Evolutionary conservation across 2,888 invertebrate genomes (phyloP).

Genomic region (Pomacea canaliculata): DNA sequence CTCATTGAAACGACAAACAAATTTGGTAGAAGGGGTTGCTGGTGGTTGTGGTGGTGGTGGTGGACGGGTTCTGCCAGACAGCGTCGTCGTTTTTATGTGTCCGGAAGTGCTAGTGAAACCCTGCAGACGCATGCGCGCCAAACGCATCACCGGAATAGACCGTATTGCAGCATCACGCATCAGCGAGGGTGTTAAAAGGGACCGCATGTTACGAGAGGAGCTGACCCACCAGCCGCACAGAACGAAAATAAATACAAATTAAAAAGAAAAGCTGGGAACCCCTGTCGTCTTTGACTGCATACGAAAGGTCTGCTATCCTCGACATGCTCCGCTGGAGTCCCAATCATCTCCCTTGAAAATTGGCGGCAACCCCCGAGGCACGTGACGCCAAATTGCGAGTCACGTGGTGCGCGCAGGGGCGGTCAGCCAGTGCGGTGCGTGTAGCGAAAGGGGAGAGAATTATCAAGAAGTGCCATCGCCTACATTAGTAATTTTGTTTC

Average conservation of each 20-base stretch:
- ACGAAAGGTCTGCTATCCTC: background rate
- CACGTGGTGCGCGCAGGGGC: constrained; percentile 11
- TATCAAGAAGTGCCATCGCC: constrained; percentile 1
- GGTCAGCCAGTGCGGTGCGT: constrained; percentile 9
- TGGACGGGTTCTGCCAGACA: too few relatives aligned
- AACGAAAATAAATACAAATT: too few relatives aligned
- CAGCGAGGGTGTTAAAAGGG: too few relatives aligned
- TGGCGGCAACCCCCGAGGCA: constrained; percentile 17
- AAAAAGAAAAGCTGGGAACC: background rate
- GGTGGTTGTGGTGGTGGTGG: too few relatives aligned
- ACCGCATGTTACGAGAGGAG: too few relatives aligned
- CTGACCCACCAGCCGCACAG: too few relatives aligned
- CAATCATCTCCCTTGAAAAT: constrained; percentile 22
- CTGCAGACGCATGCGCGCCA: background rate
- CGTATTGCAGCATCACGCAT: too few relatives aligned
- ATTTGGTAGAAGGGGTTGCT: too few relatives aligned
- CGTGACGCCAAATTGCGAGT: constrained; percentile 18
- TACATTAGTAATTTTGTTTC: background rate
- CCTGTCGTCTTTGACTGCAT: background rate
- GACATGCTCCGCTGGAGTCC: constrained; percentile 10
- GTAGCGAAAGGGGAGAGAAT: background rate
- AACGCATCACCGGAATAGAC: background rate
- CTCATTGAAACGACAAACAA: too few relatives aligned
- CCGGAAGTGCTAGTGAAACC: too few relatives aligned
- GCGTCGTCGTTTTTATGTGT: too few relatives aligned